phyloP scores from a whole-genome alignment of 92 coral and sea anemone genomes.

The Parazoanthus darwini region DNA sequence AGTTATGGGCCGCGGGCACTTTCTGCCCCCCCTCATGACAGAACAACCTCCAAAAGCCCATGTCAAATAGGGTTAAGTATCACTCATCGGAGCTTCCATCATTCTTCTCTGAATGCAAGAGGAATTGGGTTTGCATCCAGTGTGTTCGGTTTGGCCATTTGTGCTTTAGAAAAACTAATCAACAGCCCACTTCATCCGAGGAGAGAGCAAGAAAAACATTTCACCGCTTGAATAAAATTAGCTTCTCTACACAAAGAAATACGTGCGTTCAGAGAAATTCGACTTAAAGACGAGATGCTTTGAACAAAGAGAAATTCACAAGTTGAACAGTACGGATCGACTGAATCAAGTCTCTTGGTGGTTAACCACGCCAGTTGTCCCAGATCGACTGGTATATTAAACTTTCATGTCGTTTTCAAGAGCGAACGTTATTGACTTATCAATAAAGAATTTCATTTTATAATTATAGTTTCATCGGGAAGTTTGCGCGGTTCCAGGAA shows the following conservation, averaged over 20 bases:
- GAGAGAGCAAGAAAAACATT: conserved; percentile 22
- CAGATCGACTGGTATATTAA: not conserved
- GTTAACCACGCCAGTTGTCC: not conserved
- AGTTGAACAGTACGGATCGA: not conserved
- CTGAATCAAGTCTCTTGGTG: not conserved
- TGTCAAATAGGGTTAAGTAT: not conserved
- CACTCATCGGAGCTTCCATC: not conserved
- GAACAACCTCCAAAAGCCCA: no score
- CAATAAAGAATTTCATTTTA: no score
- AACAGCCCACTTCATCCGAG: conserved; percentile 33
- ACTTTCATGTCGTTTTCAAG: not conserved
- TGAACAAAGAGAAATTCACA: no score
- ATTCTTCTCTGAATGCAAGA: not conserved
- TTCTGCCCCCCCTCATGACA: no score
- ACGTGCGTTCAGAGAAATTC: conserved; percentile 27
- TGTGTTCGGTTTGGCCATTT: conserved; percentile 32
- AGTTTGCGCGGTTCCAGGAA: no score
- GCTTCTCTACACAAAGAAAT: conserved; percentile 32
- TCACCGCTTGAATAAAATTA: conserved; percentile 26
- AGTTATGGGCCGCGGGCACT: no score
- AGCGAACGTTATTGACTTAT: not conserved
- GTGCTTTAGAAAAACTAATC: conserved; percentile 37
- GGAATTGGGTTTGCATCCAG: conserved; percentile 34
- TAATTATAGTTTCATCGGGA: no score
- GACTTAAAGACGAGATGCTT: conserved; percentile 25